Evolutionary conservation across 1,140 invertebrate species (phyloP), one percentile per base, ranked within the genome.

Genomic region (Microplitis mediator): DNA sequence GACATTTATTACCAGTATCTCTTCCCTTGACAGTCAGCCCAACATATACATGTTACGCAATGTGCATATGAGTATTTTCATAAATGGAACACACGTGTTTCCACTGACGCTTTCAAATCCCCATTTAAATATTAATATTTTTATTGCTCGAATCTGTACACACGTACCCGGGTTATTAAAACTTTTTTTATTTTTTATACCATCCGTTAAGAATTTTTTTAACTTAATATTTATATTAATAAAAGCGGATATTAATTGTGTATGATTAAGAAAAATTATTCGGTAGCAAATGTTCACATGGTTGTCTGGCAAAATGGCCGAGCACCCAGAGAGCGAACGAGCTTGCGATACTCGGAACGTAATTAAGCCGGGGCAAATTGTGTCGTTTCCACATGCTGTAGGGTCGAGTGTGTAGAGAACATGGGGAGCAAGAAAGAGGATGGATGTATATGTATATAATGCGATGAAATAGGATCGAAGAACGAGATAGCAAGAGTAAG

Each of bases 331-430:
- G n/a, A 32, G 32, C 16, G 60, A 61, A 51, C 65, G 13, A 13
- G 65, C 50, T 52, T 52, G 39, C 39, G 65, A 39, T 67, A 67
- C 65, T 67, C 31, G 65, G 52, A 67, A 54, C 32, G 65, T 39
- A 51, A 67, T 67, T 67, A 67, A 67, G 51, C 50, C 8, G 14
- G 34, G 65, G 65, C 65, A 67, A 67, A 67, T 67, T 67, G 65
- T 67, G 65, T 54, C 65, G 65, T 67, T 52, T 67, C 51, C 65
- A 52, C 65, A 67, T 39, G 62, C 31, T 67, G 32, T 31, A 54
- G 63, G 63, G 34, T 50, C 31, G 50, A 54, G 65, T 34, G 65
- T 32, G n/a, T 4, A 23, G 16, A 50, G 36, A 52, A 50, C 8
- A 39, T 31, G n/a, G 63, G 50, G 36, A 50, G 14, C n/a, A 5